Base-by-base conservation (phyloP, 1,140 invertebrate genomes). In the Microplitis mediator region DNA sequence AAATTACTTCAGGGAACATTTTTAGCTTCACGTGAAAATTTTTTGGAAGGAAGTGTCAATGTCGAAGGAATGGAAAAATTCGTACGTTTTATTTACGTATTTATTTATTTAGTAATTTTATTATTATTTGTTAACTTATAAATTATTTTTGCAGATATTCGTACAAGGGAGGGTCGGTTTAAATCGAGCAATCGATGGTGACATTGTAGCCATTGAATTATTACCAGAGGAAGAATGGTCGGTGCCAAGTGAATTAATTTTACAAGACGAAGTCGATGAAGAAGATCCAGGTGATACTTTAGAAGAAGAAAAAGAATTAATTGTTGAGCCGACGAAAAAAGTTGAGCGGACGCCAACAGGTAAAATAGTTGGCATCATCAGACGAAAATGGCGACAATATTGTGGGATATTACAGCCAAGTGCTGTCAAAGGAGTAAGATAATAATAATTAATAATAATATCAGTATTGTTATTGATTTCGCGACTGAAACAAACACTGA, bases 101-200 rank as follows among this genome's bases (percentile, higher is more conserved):
- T 62, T 31, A 70, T 74, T 45, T 3, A 50, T 51, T 3, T 2
- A 58, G 71, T 56, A 71, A 69, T 61, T 35, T 39, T 23, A 69
- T 8, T 14, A 64, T 68, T 2, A 45, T 45, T 45, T 45, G 31
- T 23, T 56, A 36, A 61, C 36, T 66, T 5, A 51, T 63, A 60
- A 4, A 51, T 64, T 36, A 66, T 73, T 75, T 45, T 71, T 68
- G 36, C 75, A 97, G 94, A 91, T 98, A 69, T 88, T 98, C 13
- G 88, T 99, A 45, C 96, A 98, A 92, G 97, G 97, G 6, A 89
- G 93, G 69, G 89, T 90, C 69, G 91, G 94, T 72, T 89, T 98
- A 34, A 99, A 99, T 86, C 89, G 98, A 69, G 95, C 97, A n/a
- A 93, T 99, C 3, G 95, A 99, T 86, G 97, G 96, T 34, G 98